Evolutionary conservation across 2,888 invertebrate species (phyloP).

Genomic region (Stratiomys singularior): DNA sequence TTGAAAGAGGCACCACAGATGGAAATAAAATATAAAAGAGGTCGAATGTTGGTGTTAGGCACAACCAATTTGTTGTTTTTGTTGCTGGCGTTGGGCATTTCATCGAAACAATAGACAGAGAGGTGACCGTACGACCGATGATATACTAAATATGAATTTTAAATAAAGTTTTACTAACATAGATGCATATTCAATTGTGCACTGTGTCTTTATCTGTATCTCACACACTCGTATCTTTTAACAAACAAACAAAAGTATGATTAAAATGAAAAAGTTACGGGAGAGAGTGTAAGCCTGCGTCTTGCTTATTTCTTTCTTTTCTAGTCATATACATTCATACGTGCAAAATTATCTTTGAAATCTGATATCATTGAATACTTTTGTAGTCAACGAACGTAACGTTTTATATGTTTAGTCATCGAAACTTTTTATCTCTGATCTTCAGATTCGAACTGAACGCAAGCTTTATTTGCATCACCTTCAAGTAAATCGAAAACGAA

Average conservation of each 20-base stretch:
- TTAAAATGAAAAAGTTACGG: not conserved
- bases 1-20: not conserved
- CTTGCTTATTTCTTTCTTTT: not conserved
- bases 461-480: not conserved
- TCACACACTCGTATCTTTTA: too few species aligned
- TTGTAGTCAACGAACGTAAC: not conserved
- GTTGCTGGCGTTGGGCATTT: too few species aligned
- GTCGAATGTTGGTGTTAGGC: not conserved
- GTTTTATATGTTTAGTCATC: not conserved
- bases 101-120: conserved; percentile 7
- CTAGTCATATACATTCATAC: not conserved
- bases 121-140: not conserved
- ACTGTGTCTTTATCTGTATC: too few species aligned
- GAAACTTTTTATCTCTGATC: not conserved
- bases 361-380: not conserved
- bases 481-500: not conserved
- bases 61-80: too few species aligned
- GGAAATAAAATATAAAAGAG: conserved; percentile 23
- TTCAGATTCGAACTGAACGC: not conserved
- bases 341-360: not conserved
- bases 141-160: conserved; percentile 8
- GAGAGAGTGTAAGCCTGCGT: not conserved
- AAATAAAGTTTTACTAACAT: not conserved
- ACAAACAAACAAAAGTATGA: too few species aligned
- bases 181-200: too few species aligned